Conservation (phyloP, 2,888 invertebrate genomes). For the Sylvicola fuscatus region DNA sequence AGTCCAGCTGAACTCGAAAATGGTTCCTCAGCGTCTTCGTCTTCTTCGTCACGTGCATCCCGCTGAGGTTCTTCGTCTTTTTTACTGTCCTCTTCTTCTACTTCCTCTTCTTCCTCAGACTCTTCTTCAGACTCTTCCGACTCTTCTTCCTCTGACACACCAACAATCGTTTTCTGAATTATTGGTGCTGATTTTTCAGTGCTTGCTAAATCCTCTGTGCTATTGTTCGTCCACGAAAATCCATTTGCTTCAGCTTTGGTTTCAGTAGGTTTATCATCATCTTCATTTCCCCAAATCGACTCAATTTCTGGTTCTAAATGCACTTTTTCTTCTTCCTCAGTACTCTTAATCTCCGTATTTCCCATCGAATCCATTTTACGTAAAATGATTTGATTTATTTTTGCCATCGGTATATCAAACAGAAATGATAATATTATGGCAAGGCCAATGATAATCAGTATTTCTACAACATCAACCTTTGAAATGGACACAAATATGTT, state of each 20-base stretch:
- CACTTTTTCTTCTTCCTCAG: background rate
- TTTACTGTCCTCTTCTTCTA: background rate
- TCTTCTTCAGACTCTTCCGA: background rate
- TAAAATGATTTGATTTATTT: slow-evolving; percentile 8
- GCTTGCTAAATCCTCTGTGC: too few relatives aligned
- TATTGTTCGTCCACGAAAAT: too few relatives aligned
- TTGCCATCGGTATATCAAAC: slow-evolving; percentile 45
- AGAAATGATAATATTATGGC: slow-evolving; percentile 36
- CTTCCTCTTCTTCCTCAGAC: background rate
- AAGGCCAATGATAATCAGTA: slow-evolving; percentile 28
- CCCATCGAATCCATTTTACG: background rate
- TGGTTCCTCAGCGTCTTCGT: too few relatives aligned
- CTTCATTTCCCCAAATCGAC: background rate
- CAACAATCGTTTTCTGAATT: too few relatives aligned
- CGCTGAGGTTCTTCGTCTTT: too few relatives aligned
- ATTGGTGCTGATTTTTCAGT: too few relatives aligned
- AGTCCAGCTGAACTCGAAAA: too few relatives aligned
- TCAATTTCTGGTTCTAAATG: background rate
- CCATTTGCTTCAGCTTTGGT: background rate
- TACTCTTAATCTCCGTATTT: background rate
- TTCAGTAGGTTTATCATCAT: background rate
- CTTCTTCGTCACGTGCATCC: too few relatives aligned
- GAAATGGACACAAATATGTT: too few relatives aligned
- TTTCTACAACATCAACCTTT: slow-evolving; percentile 36
- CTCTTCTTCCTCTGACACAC: background rate